Conservation (phyloP, 2,888 invertebrate species). For the Eumerus sabulonum region DNA sequence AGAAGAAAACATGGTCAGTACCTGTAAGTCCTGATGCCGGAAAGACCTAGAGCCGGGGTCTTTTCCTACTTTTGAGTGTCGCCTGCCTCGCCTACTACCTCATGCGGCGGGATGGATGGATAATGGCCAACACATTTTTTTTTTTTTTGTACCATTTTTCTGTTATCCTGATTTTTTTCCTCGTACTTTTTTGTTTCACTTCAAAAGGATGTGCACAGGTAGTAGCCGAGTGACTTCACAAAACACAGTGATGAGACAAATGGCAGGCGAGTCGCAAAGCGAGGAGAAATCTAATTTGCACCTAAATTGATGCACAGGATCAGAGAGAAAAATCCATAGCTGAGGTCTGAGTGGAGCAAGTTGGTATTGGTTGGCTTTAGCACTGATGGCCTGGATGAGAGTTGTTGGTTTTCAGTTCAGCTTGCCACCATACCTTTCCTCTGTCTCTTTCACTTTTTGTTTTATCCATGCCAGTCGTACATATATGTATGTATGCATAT, state of each 20-base stretch:
- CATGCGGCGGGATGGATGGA: conserved; percentile 56
- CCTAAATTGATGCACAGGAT: conserved; percentile 71
- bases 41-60: conserved; percentile 19
- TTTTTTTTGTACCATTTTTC: conserved; percentile 43
- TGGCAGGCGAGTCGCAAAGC: background rate
- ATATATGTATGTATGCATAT: too few species aligned
- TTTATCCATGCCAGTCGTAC: conserved; percentile 17
- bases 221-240: background rate
- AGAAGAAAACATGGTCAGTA: conserved; percentile 8
- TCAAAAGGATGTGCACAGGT: conserved; percentile 50
- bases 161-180: conserved; percentile 48
- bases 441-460: conserved; percentile 32
- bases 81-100: conserved; percentile 46
- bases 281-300: conserved; percentile 70
- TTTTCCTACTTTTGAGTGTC: conserved; percentile 45
- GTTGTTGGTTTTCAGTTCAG: conserved; percentile 15
- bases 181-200: background rate
- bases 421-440: too few species aligned
- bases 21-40: conserved; percentile 28
- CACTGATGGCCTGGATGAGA: too few species aligned
- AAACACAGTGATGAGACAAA: too few species aligned
- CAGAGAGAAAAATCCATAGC: conserved; percentile 67
- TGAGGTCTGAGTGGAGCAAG: conserved; percentile 48
- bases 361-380: conserved; percentile 34
- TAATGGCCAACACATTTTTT: conserved; percentile 68